Evolutionary conservation across 2,797 vertebrate species (phyloP).

Genomic region (Crotalus adamanteus): DNA sequence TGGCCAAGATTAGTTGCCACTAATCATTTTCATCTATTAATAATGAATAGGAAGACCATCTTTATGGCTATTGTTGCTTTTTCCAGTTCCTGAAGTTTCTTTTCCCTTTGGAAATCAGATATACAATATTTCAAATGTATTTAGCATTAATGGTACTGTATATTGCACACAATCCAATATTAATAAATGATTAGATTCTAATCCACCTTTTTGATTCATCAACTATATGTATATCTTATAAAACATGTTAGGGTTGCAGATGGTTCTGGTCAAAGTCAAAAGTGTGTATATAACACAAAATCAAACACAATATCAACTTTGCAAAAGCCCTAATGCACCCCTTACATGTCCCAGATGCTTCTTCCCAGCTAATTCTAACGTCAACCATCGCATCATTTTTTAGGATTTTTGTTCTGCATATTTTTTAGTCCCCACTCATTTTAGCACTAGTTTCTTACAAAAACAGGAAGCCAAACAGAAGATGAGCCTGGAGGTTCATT

Average conservation of each 20-base stretch:
- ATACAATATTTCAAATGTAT: background rate
- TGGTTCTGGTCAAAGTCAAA: background rate
- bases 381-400: background rate
- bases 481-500: background rate
- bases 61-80: background rate
- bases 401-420: background rate
- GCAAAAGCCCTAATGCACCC: background rate
- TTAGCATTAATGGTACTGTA: background rate
- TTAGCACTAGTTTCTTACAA: background rate
- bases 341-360: background rate
- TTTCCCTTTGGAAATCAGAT: background rate
- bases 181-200: background rate
- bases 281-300: background rate
- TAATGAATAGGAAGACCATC: background rate
- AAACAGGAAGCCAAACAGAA: background rate
- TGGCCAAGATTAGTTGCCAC: background rate
- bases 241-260: background rate
- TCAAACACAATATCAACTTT: background rate
- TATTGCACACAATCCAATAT: background rate
- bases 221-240: background rate
- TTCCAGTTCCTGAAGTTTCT: background rate
- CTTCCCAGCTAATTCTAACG: background rate
- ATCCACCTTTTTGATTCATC: background rate
- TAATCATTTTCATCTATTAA: background rate
- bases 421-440: background rate